Conservation (phyloP, 1,140 invertebrate species). For the Drosophila ficusphila region DNA sequence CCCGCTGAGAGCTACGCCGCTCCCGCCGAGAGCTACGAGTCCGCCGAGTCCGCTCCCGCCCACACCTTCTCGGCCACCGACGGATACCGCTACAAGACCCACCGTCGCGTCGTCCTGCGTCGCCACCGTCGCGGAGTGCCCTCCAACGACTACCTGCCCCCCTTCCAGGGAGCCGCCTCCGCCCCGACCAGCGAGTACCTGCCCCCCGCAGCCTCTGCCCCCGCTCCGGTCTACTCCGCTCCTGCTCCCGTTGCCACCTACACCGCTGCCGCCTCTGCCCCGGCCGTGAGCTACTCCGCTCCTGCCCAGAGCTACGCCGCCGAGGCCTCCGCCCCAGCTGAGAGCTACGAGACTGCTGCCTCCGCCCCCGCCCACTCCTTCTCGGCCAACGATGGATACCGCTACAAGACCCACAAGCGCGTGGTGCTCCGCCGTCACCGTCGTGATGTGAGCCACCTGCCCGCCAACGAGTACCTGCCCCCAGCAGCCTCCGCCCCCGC, state of each 20-base stretch:
- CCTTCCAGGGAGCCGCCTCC: slow-evolving; percentile 60
- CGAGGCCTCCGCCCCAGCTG: slow-evolving; percentile 30
- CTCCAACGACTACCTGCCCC: slow-evolving; percentile 75
- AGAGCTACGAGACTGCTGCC: slow-evolving; percentile 30
- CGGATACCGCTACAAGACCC: slow-evolving; percentile 79
- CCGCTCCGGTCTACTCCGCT: slow-evolving; percentile 30
- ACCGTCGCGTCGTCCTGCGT: slow-evolving; percentile 58
- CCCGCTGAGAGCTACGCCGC: slow-evolving; percentile 36
- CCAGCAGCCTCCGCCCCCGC: slow-evolving; percentile 62
- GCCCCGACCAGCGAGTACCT: slow-evolving; percentile 65
- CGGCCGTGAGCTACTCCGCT: slow-evolving; percentile 9
- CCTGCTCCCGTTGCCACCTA: slow-evolving; percentile 44
- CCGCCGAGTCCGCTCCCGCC: slow-evolving; percentile 63
- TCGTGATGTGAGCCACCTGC: slow-evolving; percentile 73
- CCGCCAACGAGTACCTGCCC: slow-evolving; percentile 73
- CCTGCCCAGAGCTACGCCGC: background rate
- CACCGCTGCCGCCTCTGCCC: slow-evolving; percentile 26
- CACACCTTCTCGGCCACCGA: slow-evolving; percentile 69
- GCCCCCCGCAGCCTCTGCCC: slow-evolving; percentile 63
- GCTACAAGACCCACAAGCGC: slow-evolving; percentile 8
- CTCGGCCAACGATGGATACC: slow-evolving; percentile 20
- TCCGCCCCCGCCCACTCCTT: slow-evolving; percentile 20
- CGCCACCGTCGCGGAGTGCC: slow-evolving; percentile 74
- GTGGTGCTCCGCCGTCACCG: slow-evolving; percentile 56
- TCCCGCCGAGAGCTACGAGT: slow-evolving; percentile 52